phyloP scores from a whole-genome alignment of 2,797 vertebrate species.

The Phrynocephalus vlangalii region DNA sequence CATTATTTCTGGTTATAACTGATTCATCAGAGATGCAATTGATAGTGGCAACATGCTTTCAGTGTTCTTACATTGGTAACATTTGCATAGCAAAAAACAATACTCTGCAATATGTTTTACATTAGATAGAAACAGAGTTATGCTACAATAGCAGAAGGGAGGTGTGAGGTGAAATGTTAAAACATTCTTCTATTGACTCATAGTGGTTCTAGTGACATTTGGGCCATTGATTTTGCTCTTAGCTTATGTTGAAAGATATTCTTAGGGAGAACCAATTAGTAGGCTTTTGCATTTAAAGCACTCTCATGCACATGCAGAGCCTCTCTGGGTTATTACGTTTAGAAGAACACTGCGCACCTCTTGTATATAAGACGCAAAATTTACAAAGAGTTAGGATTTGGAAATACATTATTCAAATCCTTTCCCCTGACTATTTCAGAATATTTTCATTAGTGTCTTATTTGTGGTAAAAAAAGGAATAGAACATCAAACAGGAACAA shows the following conservation, averaged over 20 bases:
- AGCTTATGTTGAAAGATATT: background rate
- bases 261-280: background rate
- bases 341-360: background rate
- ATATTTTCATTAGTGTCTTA: background rate
- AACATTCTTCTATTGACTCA: background rate
- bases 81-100: background rate
- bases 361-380: background rate
- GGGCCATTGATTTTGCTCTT: background rate
- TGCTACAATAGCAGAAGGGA: background rate
- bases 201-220: background rate
- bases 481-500: background rate
- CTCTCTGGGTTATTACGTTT: background rate
- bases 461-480: background rate
- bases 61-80: background rate
- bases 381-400: background rate
- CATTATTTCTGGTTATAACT: constrained; percentile 5
- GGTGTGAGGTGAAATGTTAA: too few relatives aligned
- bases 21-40: background rate
- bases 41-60: background rate
- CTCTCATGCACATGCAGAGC: background rate
- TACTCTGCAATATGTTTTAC: background rate
- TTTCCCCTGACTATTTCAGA: too few relatives aligned
- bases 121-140: background rate
- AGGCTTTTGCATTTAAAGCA: background rate
- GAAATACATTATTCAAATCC: background rate